Base-by-base conservation (phyloP, 2,113 vertebrate species). In the Ammodytes dubius region DNA sequence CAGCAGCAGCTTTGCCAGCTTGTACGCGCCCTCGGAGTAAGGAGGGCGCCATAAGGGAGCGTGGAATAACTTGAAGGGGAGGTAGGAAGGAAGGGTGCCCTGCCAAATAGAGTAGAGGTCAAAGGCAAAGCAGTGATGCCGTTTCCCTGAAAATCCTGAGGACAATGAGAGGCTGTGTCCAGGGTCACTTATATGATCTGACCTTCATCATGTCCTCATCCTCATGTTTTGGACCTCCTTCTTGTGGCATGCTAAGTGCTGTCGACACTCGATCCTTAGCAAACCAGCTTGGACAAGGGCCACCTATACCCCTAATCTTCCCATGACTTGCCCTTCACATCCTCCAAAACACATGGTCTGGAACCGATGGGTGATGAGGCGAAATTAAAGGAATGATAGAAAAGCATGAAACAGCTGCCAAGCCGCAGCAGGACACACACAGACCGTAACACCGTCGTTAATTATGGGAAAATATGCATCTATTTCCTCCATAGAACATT, bases 1-100 rank as follows among this genome's bases (percentile, higher is more conserved):
- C 91, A 88, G 92, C 91, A 83, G 83, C 83, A 7, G 77, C 74
- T 73, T 66, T 56, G 82, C 78, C 87, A 81, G 63, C 65, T 39
- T 58, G 63, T 1, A 53, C 74, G 37, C 53, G 2, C 35, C 49
- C n/a, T 56, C 73, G 56, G 59, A 70, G 74, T 47, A 19, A 0
- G 52, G 39, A 42, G 57, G 37, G 53, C 19, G 53, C 8, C 67
- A 19, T 70, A 10, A 50, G 10, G 19, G 57, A 57, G 58, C 42
- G 60, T 8, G 19, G 27, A 65, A 54, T 45, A 58, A 65, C 60
- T 43, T 11, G 5, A 71, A 65, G 43, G 49, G 39, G 43, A 45
- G 39, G 27, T 0, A 37, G 56, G 35, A 45, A 61, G 35, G 43
- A 37, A 15, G 42, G 27, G 54, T 1, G 14, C 43, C 43, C 64